These are phyloP conservation scores for Lepidostoma basale DNA, from an alignment of 1,140 invertebrate genomes.

Conservation along the genomic window DNA sequence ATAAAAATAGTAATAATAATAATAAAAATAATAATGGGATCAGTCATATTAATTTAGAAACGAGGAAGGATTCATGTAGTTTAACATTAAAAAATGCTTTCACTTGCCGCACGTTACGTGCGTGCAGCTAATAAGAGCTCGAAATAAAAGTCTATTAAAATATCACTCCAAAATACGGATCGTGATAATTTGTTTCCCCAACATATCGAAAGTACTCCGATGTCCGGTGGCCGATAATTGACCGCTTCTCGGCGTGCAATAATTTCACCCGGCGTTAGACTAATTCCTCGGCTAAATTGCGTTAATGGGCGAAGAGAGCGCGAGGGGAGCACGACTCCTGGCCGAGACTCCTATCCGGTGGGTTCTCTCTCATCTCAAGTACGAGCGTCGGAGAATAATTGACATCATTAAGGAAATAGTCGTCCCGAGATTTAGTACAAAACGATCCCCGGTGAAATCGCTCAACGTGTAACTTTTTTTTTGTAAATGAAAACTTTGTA, in stretches of 20 bases:
- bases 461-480: too few relatives aligned
- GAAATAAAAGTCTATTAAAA: neutral
- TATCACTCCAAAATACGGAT: neutral
- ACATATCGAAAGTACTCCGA: conserved; percentile 9
- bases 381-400: conserved; percentile 6
- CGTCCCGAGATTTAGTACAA: neutral
- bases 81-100: too few relatives aligned
- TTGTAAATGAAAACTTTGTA: too few relatives aligned
- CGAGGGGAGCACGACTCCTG: conserved; percentile 2
- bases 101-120: neutral
- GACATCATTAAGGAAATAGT: conserved; percentile 15
- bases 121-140: too few relatives aligned
- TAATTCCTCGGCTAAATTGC: conserved; percentile 2
- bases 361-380: conserved; percentile 5
- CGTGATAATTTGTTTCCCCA: conserved; percentile 8
- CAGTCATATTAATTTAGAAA: too few relatives aligned
- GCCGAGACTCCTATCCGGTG: conserved; percentile 1
- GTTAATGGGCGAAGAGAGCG: neutral
- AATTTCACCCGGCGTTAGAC: conserved; percentile 5
- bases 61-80: too few relatives aligned
- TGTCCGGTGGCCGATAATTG: neutral
- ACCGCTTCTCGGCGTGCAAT: conserved; percentile 5
- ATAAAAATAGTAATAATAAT: too few relatives aligned
- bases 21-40: too few relatives aligned
- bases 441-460: neutral